Conservation (phyloP, 2,113 vertebrate species). For the Notarius quadriscutis region DNA sequence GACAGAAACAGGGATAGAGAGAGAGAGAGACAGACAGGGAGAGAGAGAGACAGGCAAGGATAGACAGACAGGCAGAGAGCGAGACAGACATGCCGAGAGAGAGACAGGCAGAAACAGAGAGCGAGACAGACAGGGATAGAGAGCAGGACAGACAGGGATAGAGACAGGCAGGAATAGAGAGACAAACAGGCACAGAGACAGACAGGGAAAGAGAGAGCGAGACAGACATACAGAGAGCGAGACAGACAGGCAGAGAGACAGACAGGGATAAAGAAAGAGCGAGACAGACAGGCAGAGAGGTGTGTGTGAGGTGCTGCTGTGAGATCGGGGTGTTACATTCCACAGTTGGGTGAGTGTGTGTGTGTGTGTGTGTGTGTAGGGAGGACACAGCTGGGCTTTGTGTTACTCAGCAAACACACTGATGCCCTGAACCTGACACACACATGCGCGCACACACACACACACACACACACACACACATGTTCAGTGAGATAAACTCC, state of each 20-base stretch:
- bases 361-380: slow-evolving; percentile 62
- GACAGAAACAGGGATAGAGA: background rate
- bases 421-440: slow-evolving; percentile 26
- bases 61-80: background rate
- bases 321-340: slow-evolving; percentile 74
- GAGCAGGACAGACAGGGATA: background rate
- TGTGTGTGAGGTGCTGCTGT: slow-evolving; percentile 54
- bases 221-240: background rate
- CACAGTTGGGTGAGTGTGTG: slow-evolving; percentile 71
- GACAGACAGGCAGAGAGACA: background rate
- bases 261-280: background rate
- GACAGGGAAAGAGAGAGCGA: background rate
- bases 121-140: too few relatives aligned
- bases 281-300: slow-evolving; percentile 6
- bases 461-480: slow-evolving; percentile 2
- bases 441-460: slow-evolving; percentile 27
- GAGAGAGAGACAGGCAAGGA: background rate
- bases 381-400: slow-evolving; percentile 34
- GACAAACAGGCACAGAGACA: background rate
- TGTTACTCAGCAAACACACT: slow-evolving; percentile 52
- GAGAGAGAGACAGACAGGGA: background rate
- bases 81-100: background rate
- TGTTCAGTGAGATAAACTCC: background rate
- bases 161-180: background rate
- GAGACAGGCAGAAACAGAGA: too few relatives aligned